A percentile compares a stretch with the other conserved stretches of the same genome.
Conservation (phyloP, 2,113 vertebrate genomes). For the Noctilio leporinus region DNA sequence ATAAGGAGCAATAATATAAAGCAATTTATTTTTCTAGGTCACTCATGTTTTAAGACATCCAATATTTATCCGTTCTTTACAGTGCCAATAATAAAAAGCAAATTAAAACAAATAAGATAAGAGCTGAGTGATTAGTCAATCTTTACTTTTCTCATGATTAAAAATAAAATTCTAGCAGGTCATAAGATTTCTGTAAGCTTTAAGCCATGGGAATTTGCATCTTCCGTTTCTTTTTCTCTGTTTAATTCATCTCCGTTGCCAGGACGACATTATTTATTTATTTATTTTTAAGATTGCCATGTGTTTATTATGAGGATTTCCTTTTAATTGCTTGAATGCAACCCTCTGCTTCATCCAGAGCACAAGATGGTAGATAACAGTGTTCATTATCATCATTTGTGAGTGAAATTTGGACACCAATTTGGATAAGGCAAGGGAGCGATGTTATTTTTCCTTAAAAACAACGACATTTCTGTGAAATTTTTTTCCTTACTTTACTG, state of each 20-base stretch:
- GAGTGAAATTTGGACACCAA: constrained; percentile 24
- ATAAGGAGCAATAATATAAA: constrained; percentile 38
- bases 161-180: constrained; percentile 23
- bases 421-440: background rate
- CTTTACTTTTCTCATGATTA: background rate
- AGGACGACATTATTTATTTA: background rate
- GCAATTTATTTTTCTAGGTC: constrained; percentile 43
- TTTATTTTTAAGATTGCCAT: background rate
- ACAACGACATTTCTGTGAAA: constrained; percentile 53
- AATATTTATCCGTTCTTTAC: constrained; percentile 46
- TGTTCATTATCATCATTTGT: constrained; percentile 33
- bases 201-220: background rate
- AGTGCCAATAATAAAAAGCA: constrained; percentile 51
- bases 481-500: constrained; percentile 49
- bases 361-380: constrained; percentile 3
- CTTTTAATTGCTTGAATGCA: constrained; percentile 21
- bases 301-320: constrained; percentile 47
- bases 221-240: background rate
- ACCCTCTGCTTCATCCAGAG: background rate
- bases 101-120: constrained; percentile 65
- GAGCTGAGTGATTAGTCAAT: constrained; percentile 11
- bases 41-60: constrained; percentile 14
- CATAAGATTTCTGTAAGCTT: background rate
- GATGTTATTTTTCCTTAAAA: constrained; percentile 54
- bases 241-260: constrained; percentile 4